Evolutionary conservation across 1,140 invertebrate genomes (phyloP).

Genomic region (Brachionus rotundiformis): DNA sequence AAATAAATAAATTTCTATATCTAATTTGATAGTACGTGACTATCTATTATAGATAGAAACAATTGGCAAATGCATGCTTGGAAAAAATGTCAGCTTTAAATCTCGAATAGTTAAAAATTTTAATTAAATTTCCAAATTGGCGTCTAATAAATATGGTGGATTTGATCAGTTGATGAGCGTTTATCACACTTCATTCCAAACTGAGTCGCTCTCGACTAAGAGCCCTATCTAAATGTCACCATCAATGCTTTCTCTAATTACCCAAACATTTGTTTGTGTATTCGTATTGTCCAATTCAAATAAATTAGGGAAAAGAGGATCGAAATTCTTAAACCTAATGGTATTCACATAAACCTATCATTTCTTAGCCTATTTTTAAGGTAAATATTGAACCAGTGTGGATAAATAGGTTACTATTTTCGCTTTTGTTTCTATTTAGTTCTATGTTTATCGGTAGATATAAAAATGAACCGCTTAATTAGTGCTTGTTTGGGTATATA

Average conservation of each 20-base stretch:
- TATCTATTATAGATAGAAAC: neutral
- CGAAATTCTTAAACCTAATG: too few species aligned
- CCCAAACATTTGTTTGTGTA: slow-evolving; percentile 13
- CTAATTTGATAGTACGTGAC: neutral
- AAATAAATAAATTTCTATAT: neutral
- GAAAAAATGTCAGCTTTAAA: neutral
- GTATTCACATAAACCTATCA: slow-evolving; percentile 36
- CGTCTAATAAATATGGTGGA: slow-evolving; percentile 4
- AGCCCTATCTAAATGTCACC: neutral
- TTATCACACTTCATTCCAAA: neutral
- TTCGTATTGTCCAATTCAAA: slow-evolving; percentile 25
- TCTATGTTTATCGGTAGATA: neutral
- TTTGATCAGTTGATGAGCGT: neutral
- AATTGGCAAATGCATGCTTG: neutral
- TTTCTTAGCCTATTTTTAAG: slow-evolving; percentile 35
- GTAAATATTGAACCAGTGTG: slow-evolving; percentile 36
- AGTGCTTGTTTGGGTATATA: neutral
- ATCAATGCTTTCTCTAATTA: neutral
- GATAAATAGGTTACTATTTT: slow-evolving; percentile 25
- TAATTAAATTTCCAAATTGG: neutral
- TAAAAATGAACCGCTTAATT: slow-evolving; percentile 19
- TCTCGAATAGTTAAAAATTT: neutral
- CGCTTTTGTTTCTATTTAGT: neutral
- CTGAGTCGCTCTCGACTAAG: neutral
- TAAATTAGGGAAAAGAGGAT: neutral